These are phyloP conservation scores for Diachasmimorpha longicaudata DNA, from an alignment of 1,140 invertebrate species.

Conservation along the genomic window DNA sequence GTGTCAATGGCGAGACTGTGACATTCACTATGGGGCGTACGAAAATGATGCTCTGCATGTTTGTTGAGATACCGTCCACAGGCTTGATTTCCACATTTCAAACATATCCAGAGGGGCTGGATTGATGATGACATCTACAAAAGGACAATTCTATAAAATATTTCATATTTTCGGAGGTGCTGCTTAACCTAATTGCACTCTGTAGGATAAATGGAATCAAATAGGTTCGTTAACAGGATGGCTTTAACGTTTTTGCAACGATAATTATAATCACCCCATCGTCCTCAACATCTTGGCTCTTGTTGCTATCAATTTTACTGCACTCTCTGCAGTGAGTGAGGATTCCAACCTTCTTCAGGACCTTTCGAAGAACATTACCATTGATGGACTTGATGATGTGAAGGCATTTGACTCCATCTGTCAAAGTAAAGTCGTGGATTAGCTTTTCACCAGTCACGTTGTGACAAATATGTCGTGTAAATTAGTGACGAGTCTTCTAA, in stretches of 20 bases:
- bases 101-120: conserved; percentile 71
- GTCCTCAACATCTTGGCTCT: conserved; percentile 42
- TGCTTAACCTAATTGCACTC: no score
- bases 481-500: conserved; percentile 26
- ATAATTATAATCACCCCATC: conserved; percentile 43
- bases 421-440: background rate
- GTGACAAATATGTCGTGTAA: no score
- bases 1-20: conserved; percentile 80
- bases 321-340: conserved; percentile 70
- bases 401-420: conserved; percentile 61
- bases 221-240: no score
- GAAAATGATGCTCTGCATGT: conserved; percentile 80
- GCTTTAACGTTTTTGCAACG: no score
- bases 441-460: background rate
- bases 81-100: conserved; percentile 76
- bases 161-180: no score
- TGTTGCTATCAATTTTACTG: conserved; percentile 50
- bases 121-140: conserved; percentile 18
- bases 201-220: no score
- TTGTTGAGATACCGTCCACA: conserved; percentile 74
- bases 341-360: conserved; percentile 65
- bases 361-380: conserved; percentile 68
- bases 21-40: conserved; percentile 75
- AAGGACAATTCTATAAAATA: background rate
- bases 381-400: conserved; percentile 76